These are phyloP conservation scores for Mormyrops attenuatus DNA, from an alignment of 2,797 vertebrate species.

Conservation along the genomic window DNA sequence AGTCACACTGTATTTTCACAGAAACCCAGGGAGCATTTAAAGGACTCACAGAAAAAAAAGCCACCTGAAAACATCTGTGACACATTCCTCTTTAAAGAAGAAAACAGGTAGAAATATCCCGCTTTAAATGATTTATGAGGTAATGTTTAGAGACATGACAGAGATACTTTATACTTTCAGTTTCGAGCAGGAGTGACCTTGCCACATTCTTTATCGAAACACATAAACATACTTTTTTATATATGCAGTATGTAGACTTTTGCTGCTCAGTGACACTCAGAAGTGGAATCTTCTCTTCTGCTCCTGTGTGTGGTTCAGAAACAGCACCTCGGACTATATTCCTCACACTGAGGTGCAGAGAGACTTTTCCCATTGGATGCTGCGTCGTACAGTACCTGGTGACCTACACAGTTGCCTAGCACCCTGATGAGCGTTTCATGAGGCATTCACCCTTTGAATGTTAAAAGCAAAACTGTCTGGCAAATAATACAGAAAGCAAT, in stretches of 20 bases:
- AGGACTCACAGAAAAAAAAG: background rate
- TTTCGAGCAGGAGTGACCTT: background rate
- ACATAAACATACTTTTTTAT: background rate
- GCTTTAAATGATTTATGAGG: slow-evolving; percentile 8
- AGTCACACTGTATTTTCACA: background rate
- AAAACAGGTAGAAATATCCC: background rate
- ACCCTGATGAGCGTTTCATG: background rate
- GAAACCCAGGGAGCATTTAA: background rate
- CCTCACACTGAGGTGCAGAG: background rate
- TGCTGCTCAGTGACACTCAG: background rate
- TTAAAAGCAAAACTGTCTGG: background rate
- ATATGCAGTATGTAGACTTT: background rate
- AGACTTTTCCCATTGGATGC: background rate
- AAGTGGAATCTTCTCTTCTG: background rate
- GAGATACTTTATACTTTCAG: background rate
- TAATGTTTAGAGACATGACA: background rate
- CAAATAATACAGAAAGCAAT: background rate
- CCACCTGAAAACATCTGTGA: background rate
- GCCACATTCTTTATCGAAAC: background rate
- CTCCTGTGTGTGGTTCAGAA: background rate
- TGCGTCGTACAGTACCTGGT: background rate
- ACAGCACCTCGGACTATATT: background rate
- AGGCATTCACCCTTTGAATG: background rate
- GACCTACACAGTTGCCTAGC: background rate
- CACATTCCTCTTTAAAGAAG: background rate